These are phyloP conservation scores for Thalassaphorura encarpata DNA, from an alignment of 1,140 invertebrate genomes.

Conservation along the genomic window DNA sequence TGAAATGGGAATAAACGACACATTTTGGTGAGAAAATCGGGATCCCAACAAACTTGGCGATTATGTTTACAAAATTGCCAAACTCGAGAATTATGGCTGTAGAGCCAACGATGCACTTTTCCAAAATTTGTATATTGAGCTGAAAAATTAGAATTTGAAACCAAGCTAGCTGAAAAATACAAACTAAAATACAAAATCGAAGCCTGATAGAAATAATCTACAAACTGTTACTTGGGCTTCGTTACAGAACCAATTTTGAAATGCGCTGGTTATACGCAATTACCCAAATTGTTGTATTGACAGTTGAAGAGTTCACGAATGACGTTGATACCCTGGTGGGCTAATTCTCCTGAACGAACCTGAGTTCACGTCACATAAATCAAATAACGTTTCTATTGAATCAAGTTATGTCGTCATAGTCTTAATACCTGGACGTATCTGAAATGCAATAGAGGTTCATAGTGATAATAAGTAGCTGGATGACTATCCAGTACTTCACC, in stretches of 20 bases:
- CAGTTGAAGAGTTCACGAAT: background rate
- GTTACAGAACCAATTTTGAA: slow-evolving; percentile 1
- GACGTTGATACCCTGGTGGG: background rate
- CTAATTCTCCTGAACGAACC: background rate
- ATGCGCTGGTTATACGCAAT: background rate
- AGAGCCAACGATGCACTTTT: background rate
- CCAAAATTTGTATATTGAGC: background rate
- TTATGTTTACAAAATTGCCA: slow-evolving; percentile 3
- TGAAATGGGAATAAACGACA: slow-evolving; percentile 14
- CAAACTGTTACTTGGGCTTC: too few relatives aligned
- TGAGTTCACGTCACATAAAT: too few relatives aligned
- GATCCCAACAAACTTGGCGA: background rate
- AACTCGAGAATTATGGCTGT: background rate
- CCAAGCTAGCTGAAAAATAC: too few relatives aligned
- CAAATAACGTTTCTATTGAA: too few relatives aligned
- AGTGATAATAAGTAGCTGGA: slow-evolving; percentile 22
- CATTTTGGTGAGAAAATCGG: background rate
- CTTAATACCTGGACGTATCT: too few relatives aligned
- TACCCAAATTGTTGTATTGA: background rate
- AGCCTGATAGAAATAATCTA: too few relatives aligned
- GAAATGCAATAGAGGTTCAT: slow-evolving; percentile 19
- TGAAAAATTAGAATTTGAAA: background rate
- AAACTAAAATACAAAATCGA: too few relatives aligned
- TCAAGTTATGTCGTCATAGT: too few relatives aligned
- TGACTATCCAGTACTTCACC: slow-evolving; percentile 12